A percentile compares a stretch with the other conserved stretches of the same genome.
Evolutionary conservation across 2,797 vertebrate species (phyloP).

Genomic region (Premnoplex brunnescens): DNA sequence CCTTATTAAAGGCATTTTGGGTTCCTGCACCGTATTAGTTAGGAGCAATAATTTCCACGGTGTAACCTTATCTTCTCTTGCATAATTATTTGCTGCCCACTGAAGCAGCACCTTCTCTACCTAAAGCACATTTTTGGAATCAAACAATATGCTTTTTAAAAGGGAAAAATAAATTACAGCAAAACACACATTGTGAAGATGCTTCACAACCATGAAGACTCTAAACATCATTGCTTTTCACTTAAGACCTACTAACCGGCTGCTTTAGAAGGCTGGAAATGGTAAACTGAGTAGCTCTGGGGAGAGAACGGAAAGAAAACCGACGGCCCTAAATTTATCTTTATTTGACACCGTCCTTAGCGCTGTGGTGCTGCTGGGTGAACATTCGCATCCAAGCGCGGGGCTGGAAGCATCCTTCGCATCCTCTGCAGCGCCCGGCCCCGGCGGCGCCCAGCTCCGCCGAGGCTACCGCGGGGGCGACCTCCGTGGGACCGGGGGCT

Average conservation of each 20-base stretch:
- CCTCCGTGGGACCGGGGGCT: neutral
- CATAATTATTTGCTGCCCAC: neutral
- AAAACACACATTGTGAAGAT: neutral
- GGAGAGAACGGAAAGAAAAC: neutral
- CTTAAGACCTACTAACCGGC: neutral
- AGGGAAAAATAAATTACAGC: too few relatives aligned
- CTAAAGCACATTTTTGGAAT: neutral
- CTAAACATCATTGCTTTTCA: neutral
- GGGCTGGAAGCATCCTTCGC: neutral
- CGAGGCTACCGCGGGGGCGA: fast-evolving
- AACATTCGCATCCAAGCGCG: neutral
- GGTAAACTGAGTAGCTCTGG: neutral
- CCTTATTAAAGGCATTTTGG: neutral
- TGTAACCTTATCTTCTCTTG: neutral
- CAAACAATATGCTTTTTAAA: neutral
- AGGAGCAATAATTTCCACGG: neutral
- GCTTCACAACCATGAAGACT: neutral
- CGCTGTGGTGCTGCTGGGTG: neutral
- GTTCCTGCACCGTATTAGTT: neutral
- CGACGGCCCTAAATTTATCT: neutral
- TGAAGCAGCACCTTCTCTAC: fast-evolving
- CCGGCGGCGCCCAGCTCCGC: fast-evolving
- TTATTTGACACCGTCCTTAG: neutral
- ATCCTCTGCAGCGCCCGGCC: neutral
- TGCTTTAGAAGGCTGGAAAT: neutral